phyloP scores from a whole-genome alignment of 2,888 invertebrate genomes.

The Tyria jacobaeae region DNA sequence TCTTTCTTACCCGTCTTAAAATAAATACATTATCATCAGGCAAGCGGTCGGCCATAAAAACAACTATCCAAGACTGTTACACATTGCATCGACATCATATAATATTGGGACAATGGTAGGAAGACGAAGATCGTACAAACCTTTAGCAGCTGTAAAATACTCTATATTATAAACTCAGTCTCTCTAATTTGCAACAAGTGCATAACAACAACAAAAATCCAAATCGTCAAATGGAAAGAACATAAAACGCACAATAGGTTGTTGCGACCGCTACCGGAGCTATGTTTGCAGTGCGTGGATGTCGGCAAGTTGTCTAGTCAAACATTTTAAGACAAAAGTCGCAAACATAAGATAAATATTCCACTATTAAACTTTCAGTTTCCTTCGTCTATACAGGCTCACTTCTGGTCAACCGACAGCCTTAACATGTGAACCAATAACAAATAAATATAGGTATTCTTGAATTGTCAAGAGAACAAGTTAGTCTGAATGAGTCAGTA shows the following conservation, averaged over 20 bases:
- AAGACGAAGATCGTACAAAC: too few relatives aligned
- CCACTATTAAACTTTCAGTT: not conserved
- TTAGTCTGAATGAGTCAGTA: too few relatives aligned
- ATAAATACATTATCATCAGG: too few relatives aligned
- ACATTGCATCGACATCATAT: too few relatives aligned
- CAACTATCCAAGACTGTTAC: too few relatives aligned
- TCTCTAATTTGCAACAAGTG: not conserved
- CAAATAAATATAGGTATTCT: too few relatives aligned
- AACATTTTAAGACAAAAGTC: not conserved
- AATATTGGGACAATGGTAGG: too few relatives aligned
- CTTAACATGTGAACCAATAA: not conserved
- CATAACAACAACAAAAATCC: not conserved
- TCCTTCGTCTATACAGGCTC: not conserved
- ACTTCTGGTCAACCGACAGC: not conserved
- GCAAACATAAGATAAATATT: not conserved
- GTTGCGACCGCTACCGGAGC: not conserved
- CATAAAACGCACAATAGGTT: not conserved
- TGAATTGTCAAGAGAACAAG: too few relatives aligned
- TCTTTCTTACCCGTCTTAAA: too few relatives aligned
- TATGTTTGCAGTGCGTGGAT: not conserved
- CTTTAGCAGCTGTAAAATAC: too few relatives aligned
- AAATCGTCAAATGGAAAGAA: conserved; percentile 2
- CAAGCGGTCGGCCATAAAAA: too few relatives aligned
- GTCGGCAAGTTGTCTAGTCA: conserved; percentile 6
- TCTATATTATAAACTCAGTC: too few relatives aligned